These are phyloP conservation scores for Drosophila limbata DNA, from an alignment of 2,888 invertebrate genomes.

Conservation along the genomic window DNA sequence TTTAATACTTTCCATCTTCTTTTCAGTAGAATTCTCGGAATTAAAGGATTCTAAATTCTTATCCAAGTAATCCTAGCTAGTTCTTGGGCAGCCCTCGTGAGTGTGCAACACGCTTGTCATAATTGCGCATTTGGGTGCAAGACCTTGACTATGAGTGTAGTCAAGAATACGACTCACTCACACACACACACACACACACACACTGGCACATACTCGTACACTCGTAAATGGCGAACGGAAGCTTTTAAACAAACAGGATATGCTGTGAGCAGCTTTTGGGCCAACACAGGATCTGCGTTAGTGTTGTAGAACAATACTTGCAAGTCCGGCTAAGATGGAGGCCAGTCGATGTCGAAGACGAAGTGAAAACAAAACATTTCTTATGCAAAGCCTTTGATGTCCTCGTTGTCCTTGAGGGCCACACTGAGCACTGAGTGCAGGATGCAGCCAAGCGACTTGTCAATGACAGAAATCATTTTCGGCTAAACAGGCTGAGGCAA, in stretches of 20 bases:
- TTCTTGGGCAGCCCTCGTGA: conserved; percentile 1
- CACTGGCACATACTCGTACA: conserved; percentile 2
- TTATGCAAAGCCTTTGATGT: conserved; percentile 79
- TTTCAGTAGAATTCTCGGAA: too few species aligned
- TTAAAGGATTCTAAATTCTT: too few species aligned
- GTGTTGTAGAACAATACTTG: conserved; percentile 53
- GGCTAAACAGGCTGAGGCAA: conserved; percentile 32
- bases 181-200: conserved; percentile 10
- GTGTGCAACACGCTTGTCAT: conserved; percentile 46
- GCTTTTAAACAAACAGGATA: conserved; percentile 79
- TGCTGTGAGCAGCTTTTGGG: conserved; percentile 72
- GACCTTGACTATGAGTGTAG: conserved; percentile 45
- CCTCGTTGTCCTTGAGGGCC: conserved; percentile 65
- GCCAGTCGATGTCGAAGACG: conserved; percentile 17
- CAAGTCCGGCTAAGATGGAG: conserved; percentile 35
- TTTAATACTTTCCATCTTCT: too few species aligned
- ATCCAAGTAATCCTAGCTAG: too few species aligned
- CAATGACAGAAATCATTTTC: conserved; percentile 55
- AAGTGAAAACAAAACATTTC: conserved; percentile 74
- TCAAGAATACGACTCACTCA: conserved; percentile 9
- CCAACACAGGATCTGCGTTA: conserved; percentile 32
- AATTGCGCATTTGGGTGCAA: conserved; percentile 76
- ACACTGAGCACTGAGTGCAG: conserved; percentile 48
- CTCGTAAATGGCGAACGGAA: conserved; percentile 60
- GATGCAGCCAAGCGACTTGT: conserved; percentile 55